A percentile compares a stretch with the other conserved stretches of the same genome.
Conservation (phyloP, 2,113 vertebrate genomes). For the Puffinus mauretanicus region DNA sequence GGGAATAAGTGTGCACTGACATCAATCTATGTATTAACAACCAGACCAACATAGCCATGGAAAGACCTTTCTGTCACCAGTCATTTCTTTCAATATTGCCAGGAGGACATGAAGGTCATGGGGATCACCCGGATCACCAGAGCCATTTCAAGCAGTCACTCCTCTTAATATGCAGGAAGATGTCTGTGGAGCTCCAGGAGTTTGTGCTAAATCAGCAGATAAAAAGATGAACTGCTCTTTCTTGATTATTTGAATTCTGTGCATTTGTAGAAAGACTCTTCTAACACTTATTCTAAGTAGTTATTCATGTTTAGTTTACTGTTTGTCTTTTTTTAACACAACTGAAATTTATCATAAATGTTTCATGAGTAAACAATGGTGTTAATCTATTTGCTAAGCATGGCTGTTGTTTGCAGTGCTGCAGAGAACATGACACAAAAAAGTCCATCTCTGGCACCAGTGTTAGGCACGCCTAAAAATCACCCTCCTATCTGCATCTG, state of each 20-base stretch:
- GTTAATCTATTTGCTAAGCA: slow-evolving; percentile 20
- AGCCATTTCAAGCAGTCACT: not conserved
- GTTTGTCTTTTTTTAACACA: not conserved
- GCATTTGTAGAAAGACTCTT: not conserved
- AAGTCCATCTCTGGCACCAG: not conserved
- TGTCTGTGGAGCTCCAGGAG: not conserved
- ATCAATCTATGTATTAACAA: not conserved
- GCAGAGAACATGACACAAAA: not conserved
- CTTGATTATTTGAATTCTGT: not conserved
- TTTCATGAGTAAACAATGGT: slow-evolving; percentile 32
- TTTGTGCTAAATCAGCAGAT: not conserved
- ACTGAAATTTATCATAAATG: slow-evolving; percentile 28
- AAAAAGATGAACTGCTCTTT: not conserved
- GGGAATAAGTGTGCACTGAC: not conserved
- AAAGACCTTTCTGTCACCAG: not conserved
- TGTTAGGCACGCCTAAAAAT: rapidly evolving
- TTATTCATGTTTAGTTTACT: slow-evolving; percentile 15
- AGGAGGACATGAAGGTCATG: rapidly evolving
- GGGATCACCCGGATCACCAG: not conserved
- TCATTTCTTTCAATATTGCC: not conserved
- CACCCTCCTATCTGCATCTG: not conserved
- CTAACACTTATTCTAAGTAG: not conserved
- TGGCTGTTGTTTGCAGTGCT: not conserved
- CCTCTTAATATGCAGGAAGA: not conserved
- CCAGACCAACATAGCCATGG: not conserved